Evolutionary conservation across 2,888 invertebrate species (phyloP), one percentile per base, ranked within the genome.

Genomic region (Drosophila meridiana): DNA sequence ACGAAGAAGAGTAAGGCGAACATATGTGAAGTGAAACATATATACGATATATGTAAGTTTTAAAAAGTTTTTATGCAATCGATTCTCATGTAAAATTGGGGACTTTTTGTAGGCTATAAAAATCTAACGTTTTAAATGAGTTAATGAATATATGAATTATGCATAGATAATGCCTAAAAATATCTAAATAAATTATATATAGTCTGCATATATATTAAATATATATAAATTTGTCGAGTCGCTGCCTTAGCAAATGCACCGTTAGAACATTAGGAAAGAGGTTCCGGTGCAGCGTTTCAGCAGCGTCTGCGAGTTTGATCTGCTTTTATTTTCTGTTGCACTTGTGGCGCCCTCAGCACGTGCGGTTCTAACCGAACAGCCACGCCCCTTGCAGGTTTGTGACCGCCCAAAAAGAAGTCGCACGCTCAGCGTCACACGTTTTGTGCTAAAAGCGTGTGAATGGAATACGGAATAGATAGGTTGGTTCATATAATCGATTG

Each of bases 221-320:
- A 45, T 26, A 40, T 9, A 43, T 20, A 26, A 40, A 67, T 57
- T 58, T 93, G 91, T 93, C 48, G 71, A 83, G 85, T 82, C 74
- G 64, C 87, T 87, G 91, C 85, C 89, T 90, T 78, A 95, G 95
- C 96, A 72, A 73, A 80, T 95, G 92, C 94, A 94, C 94, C 94
- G 94, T 94, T 82, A 67, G 94, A 94, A 96, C 96, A 96, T 96
- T 96, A 95, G 94, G 95, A 96, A 96, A 96, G 96, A 94, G 96
- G 96, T 95, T 95, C 95, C 95, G 92, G 94, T 93, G 94, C 94
- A 96, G 96, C 96, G 95, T 95, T 95, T 94, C 69, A 82, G 93
- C 94, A 94, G 93, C 94, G 94, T 93, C 93, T 90, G 91, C 61
- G 13, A 9, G 32, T 59, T 83, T 79, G 55, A 70, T 96, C 94